Percentiles rank a stretch among this genome's conserved stretches.
Conservation (phyloP, 1,140 invertebrate genomes). For the Phenacoccus solenopsis region DNA sequence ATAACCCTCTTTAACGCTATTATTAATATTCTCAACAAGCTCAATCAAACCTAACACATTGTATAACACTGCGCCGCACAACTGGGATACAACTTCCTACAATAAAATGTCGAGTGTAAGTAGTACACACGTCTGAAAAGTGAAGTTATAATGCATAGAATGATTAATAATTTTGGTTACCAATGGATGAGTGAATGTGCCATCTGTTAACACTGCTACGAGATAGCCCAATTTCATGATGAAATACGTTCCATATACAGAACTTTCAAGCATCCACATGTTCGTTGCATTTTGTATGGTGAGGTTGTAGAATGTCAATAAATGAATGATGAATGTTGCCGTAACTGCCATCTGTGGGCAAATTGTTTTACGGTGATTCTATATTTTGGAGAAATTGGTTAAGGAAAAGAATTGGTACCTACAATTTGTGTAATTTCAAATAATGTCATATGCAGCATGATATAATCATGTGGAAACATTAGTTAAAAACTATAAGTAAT, state of each 20-base stretch:
- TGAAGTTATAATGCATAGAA: neutral
- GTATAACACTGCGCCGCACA: neutral
- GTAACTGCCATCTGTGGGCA: neutral
- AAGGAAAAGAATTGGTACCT: no score
- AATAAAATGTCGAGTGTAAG: neutral
- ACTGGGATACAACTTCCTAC: neutral
- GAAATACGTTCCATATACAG: neutral
- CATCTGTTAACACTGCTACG: neutral
- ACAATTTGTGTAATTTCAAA: no score
- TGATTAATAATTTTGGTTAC: no score
- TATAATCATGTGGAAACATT: no score
- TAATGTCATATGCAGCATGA: no score
- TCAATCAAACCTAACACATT: neutral
- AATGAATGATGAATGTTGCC: neutral
- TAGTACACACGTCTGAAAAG: neutral
- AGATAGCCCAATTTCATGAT: neutral
- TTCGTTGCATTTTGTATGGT: neutral
- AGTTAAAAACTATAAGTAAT: no score
- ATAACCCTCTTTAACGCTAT: no score
- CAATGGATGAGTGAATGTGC: neutral
- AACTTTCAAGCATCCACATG: neutral
- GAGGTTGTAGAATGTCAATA: neutral
- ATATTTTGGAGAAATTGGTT: no score
- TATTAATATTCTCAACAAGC: no score
- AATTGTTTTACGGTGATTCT: no score